Evolutionary conservation across 2,888 invertebrate genomes (phyloP), one percentile per base, ranked within the genome.

Genomic region (Hirtodrosophila histrioides): DNA sequence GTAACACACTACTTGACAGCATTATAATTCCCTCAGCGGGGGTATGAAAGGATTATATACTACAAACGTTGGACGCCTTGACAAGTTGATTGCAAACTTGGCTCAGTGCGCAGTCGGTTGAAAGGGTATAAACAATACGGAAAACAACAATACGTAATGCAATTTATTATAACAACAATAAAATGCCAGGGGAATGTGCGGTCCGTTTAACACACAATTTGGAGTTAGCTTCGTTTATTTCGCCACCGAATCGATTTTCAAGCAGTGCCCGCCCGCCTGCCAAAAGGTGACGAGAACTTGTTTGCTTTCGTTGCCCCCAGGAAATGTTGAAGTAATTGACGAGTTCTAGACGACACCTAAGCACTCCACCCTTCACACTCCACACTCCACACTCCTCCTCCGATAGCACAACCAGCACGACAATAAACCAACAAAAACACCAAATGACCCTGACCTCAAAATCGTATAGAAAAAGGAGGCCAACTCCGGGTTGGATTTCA

Each of bases 271-370:
- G 48, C 39, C 41, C 43, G 50, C 36, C 41, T 54, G 48, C 39
- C 41, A 69, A 54, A 57, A 75, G 73, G 73, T 73, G 72, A 73
- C 76, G 61, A 76, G 61, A 61, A 57, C 29, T 71, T 76, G 76
- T 78, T 75, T 69, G 65, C 69, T 56, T 73, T 60, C 33, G 49
- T 48, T 48, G 61, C 60, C 75, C 44, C 43, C 62, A 69, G 79
- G 78, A 76, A 78, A 75, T 62, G 60, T 43, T 75, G 37, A 69
- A 78, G 60, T 78, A 76, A 76, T 76, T 70, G 76, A 78, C 79
- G 65, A 77, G 46, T 53, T 58, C 61, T 73, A 65, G 69, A 77
- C 78, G 54, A 46, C 45, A 23, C 39, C 35, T 51, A 37, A 17
- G 17, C 37, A 29, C 33, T 12, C 43, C 35, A 27, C 7, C 27